Conservation (phyloP, 1,140 invertebrate species). For the Nasonia vitripennis region DNA sequence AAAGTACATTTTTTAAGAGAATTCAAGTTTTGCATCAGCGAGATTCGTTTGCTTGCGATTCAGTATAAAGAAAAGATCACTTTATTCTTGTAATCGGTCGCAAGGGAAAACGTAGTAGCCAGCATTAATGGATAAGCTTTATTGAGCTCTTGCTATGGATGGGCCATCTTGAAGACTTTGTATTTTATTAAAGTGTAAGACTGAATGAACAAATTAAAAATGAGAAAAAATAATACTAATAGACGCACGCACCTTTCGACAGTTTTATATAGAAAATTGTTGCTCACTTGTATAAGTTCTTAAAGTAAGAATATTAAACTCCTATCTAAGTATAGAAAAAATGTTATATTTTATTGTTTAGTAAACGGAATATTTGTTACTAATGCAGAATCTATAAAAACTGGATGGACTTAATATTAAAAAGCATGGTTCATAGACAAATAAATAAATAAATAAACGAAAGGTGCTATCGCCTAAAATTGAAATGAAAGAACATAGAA, state of each 20-base stretch:
- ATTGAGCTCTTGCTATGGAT: constrained; percentile 67
- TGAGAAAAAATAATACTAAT: constrained; percentile 29
- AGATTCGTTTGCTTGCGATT: constrained; percentile 27
- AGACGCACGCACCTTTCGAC: background rate
- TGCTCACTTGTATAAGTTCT: background rate
- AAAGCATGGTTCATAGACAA: background rate
- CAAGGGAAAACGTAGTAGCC: constrained; percentile 40
- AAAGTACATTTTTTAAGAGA: constrained; percentile 56
- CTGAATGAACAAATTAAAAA: constrained; percentile 63
- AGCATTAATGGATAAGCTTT: constrained; percentile 53
- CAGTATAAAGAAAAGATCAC: constrained; percentile 25
- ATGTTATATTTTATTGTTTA: background rate
- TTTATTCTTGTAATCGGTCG: constrained; percentile 39
- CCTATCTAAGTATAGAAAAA: background rate
- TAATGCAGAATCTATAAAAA: background rate
- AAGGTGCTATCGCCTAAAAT: constrained; percentile 16
- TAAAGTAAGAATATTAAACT: background rate
- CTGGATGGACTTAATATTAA: background rate
- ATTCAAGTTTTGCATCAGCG: constrained; percentile 13
- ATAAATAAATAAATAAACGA: background rate
- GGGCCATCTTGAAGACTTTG: constrained; percentile 67
- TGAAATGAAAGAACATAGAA: constrained; percentile 30
- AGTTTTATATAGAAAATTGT: constrained; percentile 26
- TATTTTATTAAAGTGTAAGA: constrained; percentile 72
- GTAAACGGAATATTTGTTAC: background rate